Percentiles rank a stretch among this genome's conserved stretches.
Evolutionary conservation across 2,113 vertebrate genomes (phyloP).

Genomic region (Emydocephalus ijimae): DNA sequence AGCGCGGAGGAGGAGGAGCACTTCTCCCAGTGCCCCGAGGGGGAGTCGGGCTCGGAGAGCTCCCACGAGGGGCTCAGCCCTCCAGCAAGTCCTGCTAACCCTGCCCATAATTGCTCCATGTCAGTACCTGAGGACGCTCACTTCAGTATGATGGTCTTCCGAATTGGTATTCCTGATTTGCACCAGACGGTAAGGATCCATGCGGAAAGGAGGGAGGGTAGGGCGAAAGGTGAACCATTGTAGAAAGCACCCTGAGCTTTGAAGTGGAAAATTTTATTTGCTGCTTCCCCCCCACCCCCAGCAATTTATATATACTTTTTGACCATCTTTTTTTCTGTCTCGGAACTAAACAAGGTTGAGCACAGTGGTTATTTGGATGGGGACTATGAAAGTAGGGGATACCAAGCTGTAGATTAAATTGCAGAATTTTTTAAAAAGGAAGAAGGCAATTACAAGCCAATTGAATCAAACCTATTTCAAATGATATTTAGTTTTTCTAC

Average conservation of each 20-base stretch:
- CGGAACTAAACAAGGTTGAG: not conserved
- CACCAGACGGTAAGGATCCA: conserved; percentile 85
- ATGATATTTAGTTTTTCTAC: not conserved
- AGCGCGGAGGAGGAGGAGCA: conserved; percentile 90
- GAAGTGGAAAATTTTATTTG: not conserved
- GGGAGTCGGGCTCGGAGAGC: conserved; percentile 84
- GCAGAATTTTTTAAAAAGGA: not conserved
- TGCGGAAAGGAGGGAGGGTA: too few species aligned
- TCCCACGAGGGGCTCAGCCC: conserved; percentile 72
- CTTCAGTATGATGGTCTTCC: conserved; percentile 92
- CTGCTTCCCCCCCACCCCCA: not conserved
- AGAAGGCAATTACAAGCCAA: not conserved
- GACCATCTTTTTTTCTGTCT: not conserved
- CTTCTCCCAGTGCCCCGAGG: conserved; percentile 85
- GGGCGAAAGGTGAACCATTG: not conserved
- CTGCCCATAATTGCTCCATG: conserved; percentile 74
- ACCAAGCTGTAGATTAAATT: not conserved
- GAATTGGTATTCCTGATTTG: conserved; percentile 91
- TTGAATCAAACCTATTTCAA: not conserved
- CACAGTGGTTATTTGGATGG: not conserved
- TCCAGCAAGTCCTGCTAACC: conserved; percentile 63
- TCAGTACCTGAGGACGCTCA: conserved; percentile 79
- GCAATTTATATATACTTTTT: not conserved
- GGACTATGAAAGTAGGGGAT: not conserved
- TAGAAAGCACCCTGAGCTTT: not conserved